A percentile compares a stretch with the other conserved stretches of the same genome.
Conservation (phyloP, 2,888 invertebrate genomes). For the Drosophila atripex region DNA sequence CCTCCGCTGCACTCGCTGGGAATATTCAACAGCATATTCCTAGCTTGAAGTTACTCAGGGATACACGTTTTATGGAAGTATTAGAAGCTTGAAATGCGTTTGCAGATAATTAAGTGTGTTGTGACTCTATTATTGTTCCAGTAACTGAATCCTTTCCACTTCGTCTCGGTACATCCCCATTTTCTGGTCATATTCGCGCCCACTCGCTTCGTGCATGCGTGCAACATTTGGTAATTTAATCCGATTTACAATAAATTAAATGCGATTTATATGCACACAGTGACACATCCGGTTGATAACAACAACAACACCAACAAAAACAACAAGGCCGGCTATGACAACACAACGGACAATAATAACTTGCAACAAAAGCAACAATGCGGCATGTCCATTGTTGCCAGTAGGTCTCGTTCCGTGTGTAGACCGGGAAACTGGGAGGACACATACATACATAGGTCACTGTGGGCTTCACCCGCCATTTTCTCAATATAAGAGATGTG, state of each 20-base stretch:
- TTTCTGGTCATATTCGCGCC: not conserved
- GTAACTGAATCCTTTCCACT: not conserved
- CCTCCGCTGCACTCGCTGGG: not conserved
- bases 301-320: constrained; percentile 51
- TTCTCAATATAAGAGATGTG: not conserved
- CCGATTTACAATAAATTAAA: constrained; percentile 83
- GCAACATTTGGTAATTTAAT: constrained; percentile 81
- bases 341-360: constrained; percentile 62
- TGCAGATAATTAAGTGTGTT: not conserved
- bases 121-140: not conserved
- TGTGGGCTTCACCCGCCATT: no score
- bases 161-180: not conserved
- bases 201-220: constrained; percentile 55
- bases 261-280: constrained; percentile 80
- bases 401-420: constrained; percentile 29
- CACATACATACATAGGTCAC: not conserved
- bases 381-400: constrained; percentile 68
- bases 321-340: constrained; percentile 19
- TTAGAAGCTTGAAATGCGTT: no score
- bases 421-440: not conserved
- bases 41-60: no score
- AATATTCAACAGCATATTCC: no score
- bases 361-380: constrained; percentile 55
- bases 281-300: constrained; percentile 77
- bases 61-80: no score